A percentile compares a stretch with the other conserved stretches of the same genome.
These are phyloP conservation scores for Pseudanteris insignis DNA, from an alignment of 2,888 invertebrate species.

Conservation along the genomic window DNA sequence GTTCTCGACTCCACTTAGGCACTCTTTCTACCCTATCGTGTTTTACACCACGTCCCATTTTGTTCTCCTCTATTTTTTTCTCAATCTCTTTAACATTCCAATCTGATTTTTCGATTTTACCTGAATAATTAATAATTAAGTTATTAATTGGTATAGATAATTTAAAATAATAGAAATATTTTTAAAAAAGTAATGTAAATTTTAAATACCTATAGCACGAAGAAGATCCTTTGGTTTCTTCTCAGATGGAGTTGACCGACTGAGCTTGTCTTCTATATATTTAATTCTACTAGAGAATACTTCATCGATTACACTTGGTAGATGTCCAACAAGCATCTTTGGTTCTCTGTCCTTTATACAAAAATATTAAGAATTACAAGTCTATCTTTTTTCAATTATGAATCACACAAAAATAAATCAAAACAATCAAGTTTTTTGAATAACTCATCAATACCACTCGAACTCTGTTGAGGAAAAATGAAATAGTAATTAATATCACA, in stretches of 20 bases:
- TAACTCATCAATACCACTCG: too few species aligned
- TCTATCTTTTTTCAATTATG: too few species aligned
- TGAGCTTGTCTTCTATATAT: constrained; percentile 82
- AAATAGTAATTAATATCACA: too few species aligned
- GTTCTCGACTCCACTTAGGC: constrained; percentile 91
- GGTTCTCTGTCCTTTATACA: constrained; percentile 65
- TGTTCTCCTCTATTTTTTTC: constrained; percentile 84
- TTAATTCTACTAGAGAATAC: constrained; percentile 74
- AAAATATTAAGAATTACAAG: too few species aligned
- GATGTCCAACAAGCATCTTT: constrained; percentile 63
- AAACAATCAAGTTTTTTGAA: too few species aligned
- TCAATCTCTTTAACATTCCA: constrained; percentile 93
- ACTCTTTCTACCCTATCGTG: constrained; percentile 75
- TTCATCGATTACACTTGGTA: constrained; percentile 67
- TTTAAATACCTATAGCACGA: constrained; percentile 81
- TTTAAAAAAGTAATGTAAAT: too few species aligned
- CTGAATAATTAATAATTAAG: constrained; percentile 58
- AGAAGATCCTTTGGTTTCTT: constrained; percentile 88
- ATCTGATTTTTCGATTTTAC: constrained; percentile 87
- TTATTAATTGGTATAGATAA: too few species aligned
- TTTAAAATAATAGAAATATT: too few species aligned
- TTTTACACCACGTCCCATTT: constrained; percentile 72
- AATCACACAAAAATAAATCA: too few species aligned
- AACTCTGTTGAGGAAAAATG: too few species aligned
- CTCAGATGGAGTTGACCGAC: constrained; percentile 70